A percentile compares a stretch with the other conserved stretches of the same genome.
These are phyloP conservation scores for Ormia ochracea DNA, from an alignment of 2,888 invertebrate genomes.

Conservation along the genomic window DNA sequence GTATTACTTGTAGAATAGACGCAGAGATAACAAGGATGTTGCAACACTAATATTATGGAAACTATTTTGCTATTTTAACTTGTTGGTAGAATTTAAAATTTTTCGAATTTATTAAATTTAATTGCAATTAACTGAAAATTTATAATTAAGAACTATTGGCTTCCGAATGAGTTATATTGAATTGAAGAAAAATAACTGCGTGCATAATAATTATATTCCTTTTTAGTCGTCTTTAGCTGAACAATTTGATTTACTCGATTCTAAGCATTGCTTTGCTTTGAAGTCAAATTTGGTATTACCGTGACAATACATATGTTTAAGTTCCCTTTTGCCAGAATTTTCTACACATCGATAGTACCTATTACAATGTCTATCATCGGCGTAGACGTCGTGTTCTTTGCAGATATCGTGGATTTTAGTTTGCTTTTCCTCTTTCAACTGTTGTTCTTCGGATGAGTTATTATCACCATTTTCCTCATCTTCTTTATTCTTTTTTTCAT, in stretches of 20 bases:
- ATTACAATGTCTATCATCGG: conserved; percentile 69
- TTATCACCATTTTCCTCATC: conserved; percentile 11
- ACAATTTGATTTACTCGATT: conserved; percentile 37
- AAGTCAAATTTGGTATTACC: conserved; percentile 69
- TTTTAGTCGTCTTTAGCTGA: too few species aligned
- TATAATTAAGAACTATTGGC: not conserved
- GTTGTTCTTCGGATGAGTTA: conserved; percentile 55
- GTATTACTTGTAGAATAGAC: too few species aligned
- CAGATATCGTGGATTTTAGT: conserved; percentile 67
- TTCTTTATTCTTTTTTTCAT: not conserved
- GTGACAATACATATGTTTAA: conserved; percentile 68
- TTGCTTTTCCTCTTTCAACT: conserved; percentile 39
- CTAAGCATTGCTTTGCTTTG: conserved; percentile 62
- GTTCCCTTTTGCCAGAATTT: conserved; percentile 65
- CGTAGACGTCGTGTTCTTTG: conserved; percentile 67
- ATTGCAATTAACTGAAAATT: not conserved
- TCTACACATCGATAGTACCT: conserved; percentile 71
- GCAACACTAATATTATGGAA: too few species aligned
- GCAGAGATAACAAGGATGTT: too few species aligned
- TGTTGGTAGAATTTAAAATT: not conserved
- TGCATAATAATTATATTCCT: too few species aligned
- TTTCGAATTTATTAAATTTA: conserved; percentile 7
- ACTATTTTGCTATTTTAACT: not conserved
- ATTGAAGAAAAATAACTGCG: not conserved
- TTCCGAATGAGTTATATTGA: not conserved